A percentile compares a stretch with the other conserved stretches of the same genome.
Evolutionary conservation across 2,797 vertebrate species (phyloP).

Genomic region (Mareca strepera): DNA sequence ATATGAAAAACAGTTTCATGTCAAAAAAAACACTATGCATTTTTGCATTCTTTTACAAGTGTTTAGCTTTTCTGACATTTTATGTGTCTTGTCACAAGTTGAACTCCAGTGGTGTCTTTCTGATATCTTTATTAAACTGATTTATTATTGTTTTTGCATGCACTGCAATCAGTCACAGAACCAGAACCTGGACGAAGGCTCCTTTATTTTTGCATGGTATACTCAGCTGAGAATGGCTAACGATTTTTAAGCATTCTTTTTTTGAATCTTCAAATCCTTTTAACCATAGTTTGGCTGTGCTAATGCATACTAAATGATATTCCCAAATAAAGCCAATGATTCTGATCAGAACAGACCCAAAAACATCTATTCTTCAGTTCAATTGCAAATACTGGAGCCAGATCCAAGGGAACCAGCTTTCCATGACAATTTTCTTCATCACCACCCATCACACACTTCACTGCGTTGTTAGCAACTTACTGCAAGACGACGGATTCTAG

Average conservation of each 20-base stretch:
- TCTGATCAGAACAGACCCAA: conserved; percentile 62
- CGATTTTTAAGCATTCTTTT: conserved; percentile 20
- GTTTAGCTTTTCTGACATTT: conserved; percentile 76
- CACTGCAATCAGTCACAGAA: conserved; percentile 73
- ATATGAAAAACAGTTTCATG: conserved; percentile 66
- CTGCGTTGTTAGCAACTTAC: conserved; percentile 76
- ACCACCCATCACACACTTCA: conserved; percentile 58
- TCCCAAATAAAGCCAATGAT: conserved; percentile 58
- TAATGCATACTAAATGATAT: conserved; percentile 48
- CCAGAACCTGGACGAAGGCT: conserved; percentile 72
- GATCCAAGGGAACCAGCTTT: conserved; percentile 74
- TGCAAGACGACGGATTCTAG: conserved; percentile 86
- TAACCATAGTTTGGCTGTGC: conserved; percentile 62
- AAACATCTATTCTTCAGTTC: conserved; percentile 43
- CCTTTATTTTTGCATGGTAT: conserved; percentile 60
- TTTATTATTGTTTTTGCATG: conserved; percentile 72
- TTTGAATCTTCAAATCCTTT: conserved; percentile 15
- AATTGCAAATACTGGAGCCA: conserved; percentile 63
- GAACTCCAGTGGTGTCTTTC: conserved; percentile 68
- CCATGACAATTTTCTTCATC: conserved; percentile 40
- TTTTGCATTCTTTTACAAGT: conserved; percentile 63
- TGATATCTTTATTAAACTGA: conserved; percentile 61
- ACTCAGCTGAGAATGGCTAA: conserved; percentile 26
- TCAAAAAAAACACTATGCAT: conserved; percentile 42
- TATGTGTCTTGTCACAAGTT: conserved; percentile 65